These are phyloP conservation scores for Tetragonisca angustula DNA, from an alignment of 2,888 invertebrate genomes.

Conservation along the genomic window DNA sequence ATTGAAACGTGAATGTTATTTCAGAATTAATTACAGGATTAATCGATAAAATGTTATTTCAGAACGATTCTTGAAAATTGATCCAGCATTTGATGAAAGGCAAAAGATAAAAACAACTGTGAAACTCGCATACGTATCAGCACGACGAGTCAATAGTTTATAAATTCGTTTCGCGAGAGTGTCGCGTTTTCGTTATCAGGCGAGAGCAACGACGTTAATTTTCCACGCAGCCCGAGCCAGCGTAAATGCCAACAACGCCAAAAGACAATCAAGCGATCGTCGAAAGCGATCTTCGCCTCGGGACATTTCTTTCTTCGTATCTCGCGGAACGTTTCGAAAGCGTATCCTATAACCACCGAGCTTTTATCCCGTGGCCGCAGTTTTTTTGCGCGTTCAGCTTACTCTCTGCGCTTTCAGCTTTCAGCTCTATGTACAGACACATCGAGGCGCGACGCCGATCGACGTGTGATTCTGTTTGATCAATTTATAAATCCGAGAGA, in stretches of 20 bases:
- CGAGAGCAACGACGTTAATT: slow-evolving; percentile 43
- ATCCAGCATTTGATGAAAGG: slow-evolving; percentile 62
- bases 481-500: slow-evolving; percentile 37
- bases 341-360: not conserved
- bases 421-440: not conserved
- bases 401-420: not conserved
- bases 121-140: slow-evolving; percentile 34
- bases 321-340: slow-evolving; percentile 4
- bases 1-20: slow-evolving; percentile 36
- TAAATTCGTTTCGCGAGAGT: not conserved
- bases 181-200: slow-evolving; percentile 28
- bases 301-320: not conserved
- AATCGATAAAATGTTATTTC: slow-evolving; percentile 41
- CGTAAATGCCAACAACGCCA: slow-evolving; percentile 1
- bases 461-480: slow-evolving; percentile 37
- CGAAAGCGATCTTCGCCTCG: not conserved
- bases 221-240: not conserved
- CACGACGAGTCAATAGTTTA: slow-evolving; percentile 22
- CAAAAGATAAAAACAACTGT: slow-evolving; percentile 60
- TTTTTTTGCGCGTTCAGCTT: slow-evolving; percentile 5
- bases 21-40: slow-evolving; percentile 39
- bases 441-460: slow-evolving; percentile 19
- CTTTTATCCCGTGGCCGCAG: not conserved
- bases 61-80: slow-evolving; percentile 55
- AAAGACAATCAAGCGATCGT: slow-evolving; percentile 34